Base-by-base conservation (phyloP, 2,888 invertebrate species). In the Ennomos erosarius region DNA sequence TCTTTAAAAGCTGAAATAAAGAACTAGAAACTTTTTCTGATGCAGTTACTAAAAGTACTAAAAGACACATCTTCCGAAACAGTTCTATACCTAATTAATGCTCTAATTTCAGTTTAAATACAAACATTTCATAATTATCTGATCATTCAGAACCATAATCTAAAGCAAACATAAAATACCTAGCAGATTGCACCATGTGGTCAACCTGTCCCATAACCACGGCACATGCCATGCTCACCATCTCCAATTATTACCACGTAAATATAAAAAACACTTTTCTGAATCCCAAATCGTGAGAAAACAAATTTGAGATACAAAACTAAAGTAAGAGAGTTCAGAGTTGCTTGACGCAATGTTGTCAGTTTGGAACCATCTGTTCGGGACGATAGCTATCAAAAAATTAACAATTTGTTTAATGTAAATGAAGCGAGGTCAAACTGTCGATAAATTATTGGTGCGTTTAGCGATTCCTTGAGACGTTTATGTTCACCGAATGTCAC, bases 401-500 rank as follows among this genome's bases (percentile, higher is more conserved):
- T 92, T 91, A 91, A 92, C 90, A 92, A 92, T 92, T 92, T 92
- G 91, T 92, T 91, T 90, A 91, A 92, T 89, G 87, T 86, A 90
- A 92, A 92, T 90, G 88, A 89, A 85, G 82, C 83, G 87, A 85
- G 85, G 87, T 86, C 85, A 87, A 84, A 81, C 78, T 76, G 73
- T 84, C 85, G 82, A 88, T 91, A 92, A 91, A 87, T 91, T 90
- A 90, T 89, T 79, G 79, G 79, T 71, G 73, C 85, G 79, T 81
- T 88, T 85, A 88, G 85, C 87, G 83, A 84, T 81, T 82, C 79
- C 77, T 84, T 81, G 75, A 70, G 79, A 79, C 78, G 81, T 84
- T 88, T 84, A 85, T 89, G 88, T 82, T 81, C 75, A 84, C 87
- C 88, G 90, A 90, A 85, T 91, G 92, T 91, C 92, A 89, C 90